Conservation (phyloP, 1,140 invertebrate species). For the Bombus huntii region DNA sequence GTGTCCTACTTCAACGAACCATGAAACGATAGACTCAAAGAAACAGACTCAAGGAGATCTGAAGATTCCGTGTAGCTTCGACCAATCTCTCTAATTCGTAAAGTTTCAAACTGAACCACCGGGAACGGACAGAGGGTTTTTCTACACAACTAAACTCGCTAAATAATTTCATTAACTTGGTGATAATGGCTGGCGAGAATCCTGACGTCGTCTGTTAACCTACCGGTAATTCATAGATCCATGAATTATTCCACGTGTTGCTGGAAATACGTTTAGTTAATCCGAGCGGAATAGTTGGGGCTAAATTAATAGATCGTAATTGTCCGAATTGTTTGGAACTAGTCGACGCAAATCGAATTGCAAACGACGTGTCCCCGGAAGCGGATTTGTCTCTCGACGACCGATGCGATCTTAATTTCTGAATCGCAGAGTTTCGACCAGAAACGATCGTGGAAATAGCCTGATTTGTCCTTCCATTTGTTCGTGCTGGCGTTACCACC, state of each 20-base stretch:
- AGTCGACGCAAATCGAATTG: not conserved
- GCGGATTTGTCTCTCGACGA: not conserved
- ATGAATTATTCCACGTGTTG: slow-evolving; percentile 50
- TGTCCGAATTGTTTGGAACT: slow-evolving; percentile 19
- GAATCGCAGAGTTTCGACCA: no score
- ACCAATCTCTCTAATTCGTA: no score
- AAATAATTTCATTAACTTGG: not conserved
- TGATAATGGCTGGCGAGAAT: not conserved
- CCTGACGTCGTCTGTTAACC: slow-evolving; percentile 3
- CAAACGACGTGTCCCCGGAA: not conserved
- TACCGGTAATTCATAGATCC: slow-evolving; percentile 32
- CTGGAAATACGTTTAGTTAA: slow-evolving; percentile 35
- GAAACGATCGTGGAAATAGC: not conserved
- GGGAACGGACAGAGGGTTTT: not conserved
- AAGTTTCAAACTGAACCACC: not conserved
- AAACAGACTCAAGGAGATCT: not conserved
- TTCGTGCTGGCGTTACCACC: not conserved
- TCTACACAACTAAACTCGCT: not conserved
- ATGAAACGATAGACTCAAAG: not conserved
- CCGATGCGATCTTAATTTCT: slow-evolving; percentile 5
- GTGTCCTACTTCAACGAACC: not conserved
- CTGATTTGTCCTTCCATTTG: not conserved
- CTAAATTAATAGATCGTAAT: slow-evolving; percentile 40
- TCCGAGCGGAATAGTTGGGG: slow-evolving; percentile 4
- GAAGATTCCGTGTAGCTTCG: not conserved